Evolutionary conservation across 2,797 vertebrate genomes (phyloP).

Genomic region (Leptoclinus maculatus): DNA sequence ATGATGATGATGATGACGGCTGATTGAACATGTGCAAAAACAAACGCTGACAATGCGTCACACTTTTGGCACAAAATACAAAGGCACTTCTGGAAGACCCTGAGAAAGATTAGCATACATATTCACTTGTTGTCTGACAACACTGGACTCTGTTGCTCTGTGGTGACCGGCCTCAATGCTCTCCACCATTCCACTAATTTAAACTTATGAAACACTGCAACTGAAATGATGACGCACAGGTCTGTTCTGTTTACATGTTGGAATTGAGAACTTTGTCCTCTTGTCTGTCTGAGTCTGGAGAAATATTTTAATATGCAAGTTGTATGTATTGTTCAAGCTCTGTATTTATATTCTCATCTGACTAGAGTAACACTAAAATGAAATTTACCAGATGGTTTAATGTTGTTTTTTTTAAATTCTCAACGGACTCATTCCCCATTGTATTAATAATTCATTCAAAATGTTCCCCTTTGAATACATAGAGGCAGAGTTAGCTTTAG

Average conservation of each 20-base stretch:
- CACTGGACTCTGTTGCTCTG: constrained; percentile 10
- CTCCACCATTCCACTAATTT: not conserved
- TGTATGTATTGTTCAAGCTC: constrained; percentile 6
- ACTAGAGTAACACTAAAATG: constrained; percentile 29
- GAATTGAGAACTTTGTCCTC: not conserved
- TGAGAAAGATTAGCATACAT: not conserved
- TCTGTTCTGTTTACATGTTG: not conserved
- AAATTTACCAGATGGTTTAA: not conserved
- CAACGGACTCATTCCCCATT: not conserved
- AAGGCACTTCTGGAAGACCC: not conserved
- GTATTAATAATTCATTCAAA: not conserved
- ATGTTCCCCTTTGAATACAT: not conserved
- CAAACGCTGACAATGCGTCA: not conserved
- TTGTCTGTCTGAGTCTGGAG: not conserved
- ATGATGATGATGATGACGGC: not conserved
- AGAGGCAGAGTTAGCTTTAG: not conserved
- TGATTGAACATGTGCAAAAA: not conserved
- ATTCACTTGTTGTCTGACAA: not conserved
- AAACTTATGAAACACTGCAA: not conserved
- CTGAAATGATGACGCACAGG: not conserved
- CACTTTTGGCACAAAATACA: not conserved
- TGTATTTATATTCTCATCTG: constrained; percentile 7
- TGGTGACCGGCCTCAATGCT: constrained; percentile 30
- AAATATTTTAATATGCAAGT: constrained; percentile 32
- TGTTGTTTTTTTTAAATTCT: not conserved